Percentiles rank a stretch among this genome's conserved stretches.
phyloP scores from a whole-genome alignment of 2,888 invertebrate genomes.

The Ophonus ardosiacus region DNA sequence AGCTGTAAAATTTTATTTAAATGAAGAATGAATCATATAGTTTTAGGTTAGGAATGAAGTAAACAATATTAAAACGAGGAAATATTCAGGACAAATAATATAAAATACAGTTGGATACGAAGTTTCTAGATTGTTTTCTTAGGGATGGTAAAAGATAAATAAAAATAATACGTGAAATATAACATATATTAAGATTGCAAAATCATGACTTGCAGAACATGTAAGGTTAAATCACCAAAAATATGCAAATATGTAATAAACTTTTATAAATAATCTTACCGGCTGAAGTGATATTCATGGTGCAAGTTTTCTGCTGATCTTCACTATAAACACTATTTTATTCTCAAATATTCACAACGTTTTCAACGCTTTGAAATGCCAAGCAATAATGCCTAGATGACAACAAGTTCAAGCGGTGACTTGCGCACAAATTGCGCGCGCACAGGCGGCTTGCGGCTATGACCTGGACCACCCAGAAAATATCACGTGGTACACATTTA shows the following conservation, averaged over 20 bases:
- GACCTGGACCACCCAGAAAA: too few species aligned
- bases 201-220: slow-evolving; percentile 71
- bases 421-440: too few species aligned
- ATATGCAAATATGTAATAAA: slow-evolving; percentile 50
- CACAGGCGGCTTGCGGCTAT: too few species aligned
- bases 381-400: too few species aligned
- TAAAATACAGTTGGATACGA: slow-evolving; percentile 11
- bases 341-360: not conserved
- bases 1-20: slow-evolving; percentile 76
- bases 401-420: too few species aligned
- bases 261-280: slow-evolving; percentile 68
- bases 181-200: slow-evolving; percentile 44
- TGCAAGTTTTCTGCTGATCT: slow-evolving; percentile 62
- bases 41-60: slow-evolving; percentile 67
- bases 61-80: slow-evolving; percentile 28
- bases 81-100: slow-evolving; percentile 4
- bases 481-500: too few species aligned
- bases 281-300: slow-evolving; percentile 80
- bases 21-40: slow-evolving; percentile 48
- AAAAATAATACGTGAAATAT: slow-evolving; percentile 55
- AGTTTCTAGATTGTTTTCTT: not conserved
- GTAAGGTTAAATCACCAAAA: slow-evolving; percentile 62
- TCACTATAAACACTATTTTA: slow-evolving; percentile 19
- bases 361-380: not conserved
- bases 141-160: not conserved